Evolutionary conservation across 2,113 vertebrate species (phyloP).

Genomic region (Burhinus bistriatus): DNA sequence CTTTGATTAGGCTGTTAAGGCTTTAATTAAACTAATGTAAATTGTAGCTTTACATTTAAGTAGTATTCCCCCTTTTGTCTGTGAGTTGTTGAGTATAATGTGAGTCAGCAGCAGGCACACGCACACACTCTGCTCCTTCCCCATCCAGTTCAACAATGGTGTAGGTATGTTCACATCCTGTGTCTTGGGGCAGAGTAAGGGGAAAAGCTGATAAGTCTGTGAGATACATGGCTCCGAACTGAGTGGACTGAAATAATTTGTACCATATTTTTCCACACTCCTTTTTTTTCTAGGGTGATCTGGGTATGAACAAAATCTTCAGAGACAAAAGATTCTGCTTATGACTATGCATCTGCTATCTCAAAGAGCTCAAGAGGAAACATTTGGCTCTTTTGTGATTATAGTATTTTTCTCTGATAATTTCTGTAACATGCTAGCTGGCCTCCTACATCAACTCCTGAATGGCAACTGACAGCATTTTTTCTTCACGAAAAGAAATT

Average conservation of each 20-base stretch:
- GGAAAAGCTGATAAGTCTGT: background rate
- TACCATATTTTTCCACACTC: background rate
- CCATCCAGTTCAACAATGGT: background rate
- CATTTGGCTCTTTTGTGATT: constrained; percentile 35
- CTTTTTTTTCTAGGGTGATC: background rate
- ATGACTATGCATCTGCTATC: constrained; percentile 9
- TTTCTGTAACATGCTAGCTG: constrained; percentile 34
- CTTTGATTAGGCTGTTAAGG: background rate
- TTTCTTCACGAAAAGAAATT: constrained; percentile 54
- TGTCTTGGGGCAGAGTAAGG: background rate
- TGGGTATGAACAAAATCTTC: background rate
- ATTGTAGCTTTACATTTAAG: background rate
- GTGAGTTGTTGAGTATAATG: background rate
- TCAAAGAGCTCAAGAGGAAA: constrained; percentile 24
- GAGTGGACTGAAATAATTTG: background rate
- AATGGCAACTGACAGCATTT: constrained; percentile 53
- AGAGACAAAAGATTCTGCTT: background rate
- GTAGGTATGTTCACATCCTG: background rate
- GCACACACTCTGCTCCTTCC: background rate
- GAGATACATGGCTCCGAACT: background rate
- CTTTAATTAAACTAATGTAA: background rate
- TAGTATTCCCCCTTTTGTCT: background rate
- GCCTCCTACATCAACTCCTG: constrained; percentile 54
- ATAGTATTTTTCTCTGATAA: constrained; percentile 56
- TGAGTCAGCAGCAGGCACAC: background rate